Conservation (phyloP, 1,140 invertebrate species). For the Tyrophagus putrescentiae region DNA sequence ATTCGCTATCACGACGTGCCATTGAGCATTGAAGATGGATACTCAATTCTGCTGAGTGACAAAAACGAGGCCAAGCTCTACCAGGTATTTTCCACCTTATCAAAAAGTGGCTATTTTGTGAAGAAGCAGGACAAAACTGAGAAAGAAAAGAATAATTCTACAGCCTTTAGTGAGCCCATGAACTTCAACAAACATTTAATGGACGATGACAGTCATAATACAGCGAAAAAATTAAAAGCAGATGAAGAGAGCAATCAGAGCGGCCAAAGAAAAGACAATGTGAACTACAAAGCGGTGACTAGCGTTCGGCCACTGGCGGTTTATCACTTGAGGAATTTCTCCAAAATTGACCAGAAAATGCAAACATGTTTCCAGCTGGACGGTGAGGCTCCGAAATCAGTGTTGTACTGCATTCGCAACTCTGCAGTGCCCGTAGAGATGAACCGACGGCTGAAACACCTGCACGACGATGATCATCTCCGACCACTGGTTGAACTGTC, state of each 20-base stretch:
- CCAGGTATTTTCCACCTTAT: constrained; percentile 9
- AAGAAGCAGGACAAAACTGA: neutral
- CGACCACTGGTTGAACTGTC: neutral
- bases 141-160: neutral
- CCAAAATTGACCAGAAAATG: neutral
- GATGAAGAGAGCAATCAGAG: neutral
- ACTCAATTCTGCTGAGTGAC: constrained; percentile 11
- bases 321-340: neutral
- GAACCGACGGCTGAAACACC: neutral
- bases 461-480: neutral
- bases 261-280: neutral
- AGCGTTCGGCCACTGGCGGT: constrained; percentile 3
- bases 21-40: constrained; percentile 19
- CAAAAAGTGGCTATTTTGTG: constrained; percentile 6
- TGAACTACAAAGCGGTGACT: constrained; percentile 10
- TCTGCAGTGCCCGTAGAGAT: neutral
- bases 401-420: neutral
- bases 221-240: too few relatives aligned
- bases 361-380: neutral
- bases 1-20: constrained; percentile 8
- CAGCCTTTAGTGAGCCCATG: neutral
- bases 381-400: neutral
- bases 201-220: neutral
- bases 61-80: constrained; percentile 1
- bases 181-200: neutral